phyloP scores from a whole-genome alignment of 2,888 invertebrate genomes.

The Synanthedon tipuliformis region DNA sequence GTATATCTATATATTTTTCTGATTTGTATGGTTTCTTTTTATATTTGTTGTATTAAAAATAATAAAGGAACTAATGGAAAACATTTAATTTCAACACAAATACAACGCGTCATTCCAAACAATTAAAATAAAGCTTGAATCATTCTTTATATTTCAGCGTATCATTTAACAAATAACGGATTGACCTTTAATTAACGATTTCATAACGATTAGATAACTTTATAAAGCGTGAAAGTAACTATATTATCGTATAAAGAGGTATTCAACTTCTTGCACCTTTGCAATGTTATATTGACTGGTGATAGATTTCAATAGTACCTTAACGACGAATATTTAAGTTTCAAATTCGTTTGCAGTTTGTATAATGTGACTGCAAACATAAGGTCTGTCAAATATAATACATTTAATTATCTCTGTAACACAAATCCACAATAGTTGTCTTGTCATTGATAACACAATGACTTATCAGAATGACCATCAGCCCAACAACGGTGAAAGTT shows the following conservation, averaged over 20 bases:
- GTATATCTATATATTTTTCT: too few species aligned
- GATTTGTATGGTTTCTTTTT: too few species aligned
- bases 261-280: background rate
- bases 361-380: background rate
- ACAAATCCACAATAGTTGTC: conserved; percentile 16
- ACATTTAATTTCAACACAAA: too few species aligned
- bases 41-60: too few species aligned
- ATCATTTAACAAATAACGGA: background rate
- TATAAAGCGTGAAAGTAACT: conserved; percentile 39
- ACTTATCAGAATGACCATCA: conserved; percentile 30
- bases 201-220: conserved; percentile 42
- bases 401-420: conserved; percentile 14
- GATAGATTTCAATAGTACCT: background rate
- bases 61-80: too few species aligned
- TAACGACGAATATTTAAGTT: background rate
- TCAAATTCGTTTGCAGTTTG: background rate
- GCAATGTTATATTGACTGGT: background rate
- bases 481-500: conserved; percentile 43
- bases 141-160: too few species aligned
- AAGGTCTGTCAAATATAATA: background rate
- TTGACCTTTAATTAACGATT: conserved; percentile 16
- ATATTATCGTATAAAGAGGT: conserved; percentile 2
- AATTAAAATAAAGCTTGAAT: too few species aligned
- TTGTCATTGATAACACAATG: conserved; percentile 19
- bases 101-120: too few species aligned